Percentiles rank a stretch among this genome's conserved stretches.
phyloP scores from a whole-genome alignment of 2,113 vertebrate genomes.

The Ceuthmochares aereus region DNA sequence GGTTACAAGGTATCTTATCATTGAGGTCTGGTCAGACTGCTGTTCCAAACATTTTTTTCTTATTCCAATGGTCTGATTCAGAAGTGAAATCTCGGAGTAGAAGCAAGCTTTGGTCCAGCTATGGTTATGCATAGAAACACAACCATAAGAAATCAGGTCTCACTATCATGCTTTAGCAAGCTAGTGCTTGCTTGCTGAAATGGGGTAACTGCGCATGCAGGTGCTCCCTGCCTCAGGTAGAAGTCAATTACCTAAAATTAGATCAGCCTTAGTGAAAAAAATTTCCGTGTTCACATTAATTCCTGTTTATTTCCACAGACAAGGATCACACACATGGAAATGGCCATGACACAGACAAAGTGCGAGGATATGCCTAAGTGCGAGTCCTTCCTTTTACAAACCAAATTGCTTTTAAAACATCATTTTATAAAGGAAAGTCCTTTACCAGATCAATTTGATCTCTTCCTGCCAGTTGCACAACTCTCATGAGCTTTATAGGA shows the following conservation, averaged over 20 bases:
- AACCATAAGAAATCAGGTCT: neutral
- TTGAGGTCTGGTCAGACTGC: neutral
- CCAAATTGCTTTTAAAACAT: neutral
- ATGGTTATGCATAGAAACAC: neutral
- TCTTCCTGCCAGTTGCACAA: neutral
- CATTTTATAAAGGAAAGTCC: neutral
- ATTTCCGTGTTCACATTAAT: neutral
- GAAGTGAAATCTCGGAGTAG: neutral
- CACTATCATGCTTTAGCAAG: neutral
- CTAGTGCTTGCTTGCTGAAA: neutral
- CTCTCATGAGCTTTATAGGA: neutral
- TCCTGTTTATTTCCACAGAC: neutral
- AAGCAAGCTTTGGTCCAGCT: neutral
- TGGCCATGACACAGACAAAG: fast-evolving
- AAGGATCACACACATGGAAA: fast-evolving
- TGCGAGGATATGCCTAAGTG: neutral
- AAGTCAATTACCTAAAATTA: neutral
- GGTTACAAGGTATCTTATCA: neutral
- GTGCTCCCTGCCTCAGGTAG: neutral
- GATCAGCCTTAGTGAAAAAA: neutral
- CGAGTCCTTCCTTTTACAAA: neutral
- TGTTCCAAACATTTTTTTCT: neutral
- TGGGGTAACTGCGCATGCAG: fast-evolving
- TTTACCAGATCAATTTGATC: neutral
- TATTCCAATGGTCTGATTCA: neutral